Evolutionary conservation across 2,888 invertebrate species (phyloP), one percentile per base, ranked within the genome.

Genomic region (Patella pellucida): DNA sequence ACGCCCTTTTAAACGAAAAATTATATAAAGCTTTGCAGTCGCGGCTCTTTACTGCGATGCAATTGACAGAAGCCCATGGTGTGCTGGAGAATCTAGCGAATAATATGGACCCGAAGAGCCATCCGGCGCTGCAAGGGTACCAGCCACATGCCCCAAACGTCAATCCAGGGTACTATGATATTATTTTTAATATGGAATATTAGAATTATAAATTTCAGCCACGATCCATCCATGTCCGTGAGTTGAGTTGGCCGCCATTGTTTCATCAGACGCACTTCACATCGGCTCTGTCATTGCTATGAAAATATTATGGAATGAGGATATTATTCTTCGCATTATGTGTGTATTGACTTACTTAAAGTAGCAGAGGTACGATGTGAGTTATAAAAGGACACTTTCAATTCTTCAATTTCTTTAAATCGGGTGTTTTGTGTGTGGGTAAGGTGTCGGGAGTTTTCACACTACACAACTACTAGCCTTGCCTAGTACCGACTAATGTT

Each of bases 81-180:
- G 83, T 81, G 82, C 79, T 75, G 81, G 79, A 80, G 84, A 86
- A 89, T 89, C 89, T 85, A 81, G 83, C 84, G 76, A 82, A 83
- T 84, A 85, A 85, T 90, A 93, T 92, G 92, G 92, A 91, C 89
- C 90, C 91, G 87, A 91, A 90, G 89, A 91, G 89, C 90, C 91
- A 92, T 92, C 91, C 91, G 88, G 89, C 88, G 85, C 89, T 90
- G 89, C 90, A 90, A 91, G 88, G 89, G 87, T 90, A 88, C 88
- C 89, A 90, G 88, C 90, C 90, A 89, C 89, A 89, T 88, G 90
- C 91, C 87, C 87, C 88, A 88, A 88, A 89, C 87, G 88, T 85
- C 89, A 87, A 86, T 86, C 88, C 89, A 91, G 90, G 91, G 91
- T 92, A 92, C 90, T 92, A 89, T 91, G 83, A 79, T 79, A 84